phyloP scores from a whole-genome alignment of 2,888 invertebrate species.

The Heteromurus nitidus region DNA sequence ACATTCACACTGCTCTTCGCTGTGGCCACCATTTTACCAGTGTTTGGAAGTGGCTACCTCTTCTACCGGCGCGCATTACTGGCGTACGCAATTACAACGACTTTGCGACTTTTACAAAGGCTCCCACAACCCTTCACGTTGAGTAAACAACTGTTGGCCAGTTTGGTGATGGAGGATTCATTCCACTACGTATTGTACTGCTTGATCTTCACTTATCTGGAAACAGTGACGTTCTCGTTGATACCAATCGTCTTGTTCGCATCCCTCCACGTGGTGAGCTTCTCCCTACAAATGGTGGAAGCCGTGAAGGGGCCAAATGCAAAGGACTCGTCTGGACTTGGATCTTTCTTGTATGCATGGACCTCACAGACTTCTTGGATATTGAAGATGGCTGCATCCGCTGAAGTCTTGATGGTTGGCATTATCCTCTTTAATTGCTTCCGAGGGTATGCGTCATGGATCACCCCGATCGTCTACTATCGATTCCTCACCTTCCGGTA shows the following conservation, averaged over 20 bases:
- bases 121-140: conserved; percentile 88
- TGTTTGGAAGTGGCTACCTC: conserved; percentile 84
- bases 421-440: conserved; percentile 78
- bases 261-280: conserved; percentile 92
- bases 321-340: background rate
- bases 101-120: conserved; percentile 94
- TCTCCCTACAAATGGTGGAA: conserved; percentile 90
- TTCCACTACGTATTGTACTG: conserved; percentile 98
- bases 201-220: conserved; percentile 92
- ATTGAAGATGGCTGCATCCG: conserved; percentile 91
- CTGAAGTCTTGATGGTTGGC: conserved; percentile 86
- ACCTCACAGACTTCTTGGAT: conserved; percentile 88
- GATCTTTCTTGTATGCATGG: conserved; percentile 11
- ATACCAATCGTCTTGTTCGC: conserved; percentile 94
- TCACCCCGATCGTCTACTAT: conserved; percentile 97
- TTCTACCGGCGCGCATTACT: conserved; percentile 88
- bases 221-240: conserved; percentile 91
- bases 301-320: conserved; percentile 75
- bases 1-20: conserved; percentile 89
- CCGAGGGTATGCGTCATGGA: conserved; percentile 91
- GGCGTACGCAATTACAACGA: conserved; percentile 95
- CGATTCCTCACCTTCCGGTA: conserved; percentile 95
- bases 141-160: conserved; percentile 87
- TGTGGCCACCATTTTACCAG: conserved; percentile 88
- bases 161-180: conserved; percentile 91